Evolutionary conservation across 1,140 invertebrate genomes (phyloP).

Genomic region (Drosophila kurseongensis): DNA sequence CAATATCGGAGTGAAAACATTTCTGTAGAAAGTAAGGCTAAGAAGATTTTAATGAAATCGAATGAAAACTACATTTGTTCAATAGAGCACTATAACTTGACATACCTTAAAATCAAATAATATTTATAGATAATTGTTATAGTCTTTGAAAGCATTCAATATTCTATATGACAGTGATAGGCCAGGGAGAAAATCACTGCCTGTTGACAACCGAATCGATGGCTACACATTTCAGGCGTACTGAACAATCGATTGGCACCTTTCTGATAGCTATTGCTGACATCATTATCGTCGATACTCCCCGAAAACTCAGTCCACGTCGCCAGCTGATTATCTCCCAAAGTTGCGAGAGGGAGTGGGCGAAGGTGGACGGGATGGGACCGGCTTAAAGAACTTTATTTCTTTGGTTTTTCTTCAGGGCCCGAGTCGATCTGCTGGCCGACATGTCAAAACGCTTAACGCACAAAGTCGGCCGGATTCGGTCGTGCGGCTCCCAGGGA

Average conservation of each 20-base stretch:
- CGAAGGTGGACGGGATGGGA: not conserved
- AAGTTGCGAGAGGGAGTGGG: not conserved
- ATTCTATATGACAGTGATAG: too few relatives aligned
- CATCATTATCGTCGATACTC: constrained; percentile 70
- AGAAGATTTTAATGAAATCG: too few relatives aligned
- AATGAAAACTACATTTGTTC: too few relatives aligned
- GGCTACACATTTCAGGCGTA: constrained; percentile 38
- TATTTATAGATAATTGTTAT: too few relatives aligned
- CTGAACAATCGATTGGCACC: constrained; percentile 77
- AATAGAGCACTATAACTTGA: too few relatives aligned
- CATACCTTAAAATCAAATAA: too few relatives aligned
- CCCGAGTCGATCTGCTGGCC: constrained; percentile 54
- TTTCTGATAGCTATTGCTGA: constrained; percentile 62
- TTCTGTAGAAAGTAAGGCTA: too few relatives aligned
- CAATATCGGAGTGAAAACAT: too few relatives aligned
- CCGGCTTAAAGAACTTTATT: constrained; percentile 75
- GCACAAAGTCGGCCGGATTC: constrained; percentile 60
- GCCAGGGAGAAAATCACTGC: not conserved
- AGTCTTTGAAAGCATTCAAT: too few relatives aligned
- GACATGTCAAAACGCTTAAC: constrained; percentile 82
- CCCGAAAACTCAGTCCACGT: constrained; percentile 34
- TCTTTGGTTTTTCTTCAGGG: constrained; percentile 28
- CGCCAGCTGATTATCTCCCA: constrained; percentile 59
- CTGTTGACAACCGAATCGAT: constrained; percentile 52
- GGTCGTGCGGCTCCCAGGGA: constrained; percentile 70